phyloP scores from a whole-genome alignment of 2,797 vertebrate genomes.

The Kryptopterus vitreolus region DNA sequence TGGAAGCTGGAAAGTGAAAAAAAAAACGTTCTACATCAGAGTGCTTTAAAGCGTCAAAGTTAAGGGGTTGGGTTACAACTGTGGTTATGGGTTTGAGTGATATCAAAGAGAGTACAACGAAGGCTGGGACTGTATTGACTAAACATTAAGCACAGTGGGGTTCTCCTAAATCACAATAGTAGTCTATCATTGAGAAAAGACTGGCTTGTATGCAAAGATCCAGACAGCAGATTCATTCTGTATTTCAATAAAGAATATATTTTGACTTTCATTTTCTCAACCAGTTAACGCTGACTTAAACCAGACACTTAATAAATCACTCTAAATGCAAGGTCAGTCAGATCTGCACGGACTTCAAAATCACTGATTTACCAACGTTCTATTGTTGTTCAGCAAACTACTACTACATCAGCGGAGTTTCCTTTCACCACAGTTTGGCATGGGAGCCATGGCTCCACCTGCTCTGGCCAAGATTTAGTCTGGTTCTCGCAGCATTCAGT shows the following conservation, averaged over 20 bases:
- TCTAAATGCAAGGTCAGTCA: slow-evolving; percentile 6
- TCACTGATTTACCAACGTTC: background rate
- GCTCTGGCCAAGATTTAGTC: slow-evolving; percentile 40
- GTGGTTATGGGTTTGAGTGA: slow-evolving; percentile 53
- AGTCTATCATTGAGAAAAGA: background rate
- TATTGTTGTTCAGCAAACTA: slow-evolving; percentile 6
- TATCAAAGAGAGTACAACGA: slow-evolving; percentile 29
- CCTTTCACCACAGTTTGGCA: slow-evolving; percentile 18
- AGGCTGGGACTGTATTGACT: slow-evolving; percentile 47
- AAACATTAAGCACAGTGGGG: slow-evolving; percentile 53
- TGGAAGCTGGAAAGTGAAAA: slow-evolving; percentile 27
- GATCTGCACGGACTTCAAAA: background rate
- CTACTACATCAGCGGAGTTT: background rate
- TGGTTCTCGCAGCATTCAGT: slow-evolving; percentile 21
- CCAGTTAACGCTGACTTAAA: background rate
- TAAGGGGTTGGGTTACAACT: slow-evolving; percentile 53
- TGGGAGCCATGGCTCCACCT: slow-evolving; percentile 17
- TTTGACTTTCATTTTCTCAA: background rate
- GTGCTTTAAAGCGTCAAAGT: slow-evolving; percentile 42
- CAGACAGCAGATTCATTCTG: background rate
- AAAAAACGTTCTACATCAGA: slow-evolving; percentile 48
- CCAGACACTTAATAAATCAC: slow-evolving; percentile 3
- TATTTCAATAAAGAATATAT: slow-evolving; percentile 14
- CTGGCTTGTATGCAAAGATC: background rate
- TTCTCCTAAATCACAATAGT: slow-evolving; percentile 14